Percentiles rank a stretch among this genome's conserved stretches.
Evolutionary conservation across 1,140 invertebrate genomes (phyloP).

Genomic region (Drosophila trapezifrons): DNA sequence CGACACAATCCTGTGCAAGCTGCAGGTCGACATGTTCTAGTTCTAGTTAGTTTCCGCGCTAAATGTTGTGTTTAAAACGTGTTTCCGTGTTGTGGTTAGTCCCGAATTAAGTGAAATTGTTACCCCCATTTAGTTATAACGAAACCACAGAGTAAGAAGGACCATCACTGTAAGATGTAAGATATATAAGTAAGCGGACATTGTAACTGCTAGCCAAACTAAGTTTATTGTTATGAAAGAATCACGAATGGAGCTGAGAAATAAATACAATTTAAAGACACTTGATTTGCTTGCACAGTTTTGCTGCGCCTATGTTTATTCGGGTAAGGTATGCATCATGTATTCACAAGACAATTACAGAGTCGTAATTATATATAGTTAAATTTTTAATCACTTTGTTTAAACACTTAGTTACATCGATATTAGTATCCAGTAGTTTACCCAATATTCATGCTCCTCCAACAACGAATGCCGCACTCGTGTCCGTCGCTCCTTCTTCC

Average conservation of each 20-base stretch:
- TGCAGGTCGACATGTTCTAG: conserved; percentile 68
- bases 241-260: conserved; percentile 5
- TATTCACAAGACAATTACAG: conserved; percentile 73
- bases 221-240: conserved; percentile 19
- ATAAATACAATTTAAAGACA: conserved; percentile 13
- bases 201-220: conserved; percentile 18
- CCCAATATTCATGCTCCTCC: conserved; percentile 44
- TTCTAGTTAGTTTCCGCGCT: conserved; percentile 9
- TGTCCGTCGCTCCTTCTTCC: conserved; percentile 31
- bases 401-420: conserved; percentile 64
- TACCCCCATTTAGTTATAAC: conserved; percentile 6
- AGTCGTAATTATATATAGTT: conserved; percentile 52
- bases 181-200: conserved; percentile 5
- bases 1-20: conserved; percentile 73
- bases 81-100: conserved; percentile 47
- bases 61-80: conserved; percentile 45
- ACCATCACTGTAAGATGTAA: not conserved
- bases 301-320: conserved; percentile 70
- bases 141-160: conserved; percentile 3
- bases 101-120: conserved; percentile 18
- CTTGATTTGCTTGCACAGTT: conserved; percentile 50
- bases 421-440: conserved; percentile 40
- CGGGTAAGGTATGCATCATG: conserved; percentile 46
- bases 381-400: conserved; percentile 73
- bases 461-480: conserved; percentile 51